phyloP scores from a whole-genome alignment of 2,797 vertebrate genomes.

The Paguma larvata region DNA sequence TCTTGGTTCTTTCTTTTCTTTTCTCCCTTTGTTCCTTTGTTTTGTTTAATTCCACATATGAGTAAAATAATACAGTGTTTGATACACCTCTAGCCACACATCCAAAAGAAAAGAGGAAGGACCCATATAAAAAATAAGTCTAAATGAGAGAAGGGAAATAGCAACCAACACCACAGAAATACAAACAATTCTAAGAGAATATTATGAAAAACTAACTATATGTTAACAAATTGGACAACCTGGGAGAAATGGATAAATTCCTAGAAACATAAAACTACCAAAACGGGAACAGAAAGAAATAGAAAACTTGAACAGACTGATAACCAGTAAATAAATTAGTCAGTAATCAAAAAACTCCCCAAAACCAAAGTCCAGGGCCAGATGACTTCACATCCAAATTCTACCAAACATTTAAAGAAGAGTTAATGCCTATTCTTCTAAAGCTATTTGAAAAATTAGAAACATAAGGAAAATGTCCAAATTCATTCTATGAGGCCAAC shows the following conservation, averaged over 20 bases:
- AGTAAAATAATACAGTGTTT: not conserved
- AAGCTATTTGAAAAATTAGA: not conserved
- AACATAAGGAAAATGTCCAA: not conserved
- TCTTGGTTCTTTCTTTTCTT: not conserved
- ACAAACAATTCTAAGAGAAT: not conserved
- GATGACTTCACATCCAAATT: not conserved
- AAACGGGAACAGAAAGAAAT: not conserved
- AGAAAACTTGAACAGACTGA: not conserved
- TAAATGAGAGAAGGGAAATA: not conserved
- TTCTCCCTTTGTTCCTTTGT: not conserved
- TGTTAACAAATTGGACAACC: not conserved
- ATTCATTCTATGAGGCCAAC: not conserved
- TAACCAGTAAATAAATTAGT: not conserved
- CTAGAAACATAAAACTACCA: not conserved
- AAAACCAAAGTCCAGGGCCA: not conserved
- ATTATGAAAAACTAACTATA: not conserved
- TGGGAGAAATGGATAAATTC: not conserved
- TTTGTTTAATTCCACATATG: not conserved
- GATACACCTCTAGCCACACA: not conserved
- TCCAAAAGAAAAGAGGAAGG: not conserved
- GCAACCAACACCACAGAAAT: not conserved
- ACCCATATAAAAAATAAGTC: not conserved
- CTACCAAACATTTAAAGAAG: not conserved
- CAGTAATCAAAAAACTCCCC: not conserved
- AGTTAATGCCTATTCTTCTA: not conserved